Conservation (phyloP, 2,888 invertebrate genomes). For the Aplocera efformata region DNA sequence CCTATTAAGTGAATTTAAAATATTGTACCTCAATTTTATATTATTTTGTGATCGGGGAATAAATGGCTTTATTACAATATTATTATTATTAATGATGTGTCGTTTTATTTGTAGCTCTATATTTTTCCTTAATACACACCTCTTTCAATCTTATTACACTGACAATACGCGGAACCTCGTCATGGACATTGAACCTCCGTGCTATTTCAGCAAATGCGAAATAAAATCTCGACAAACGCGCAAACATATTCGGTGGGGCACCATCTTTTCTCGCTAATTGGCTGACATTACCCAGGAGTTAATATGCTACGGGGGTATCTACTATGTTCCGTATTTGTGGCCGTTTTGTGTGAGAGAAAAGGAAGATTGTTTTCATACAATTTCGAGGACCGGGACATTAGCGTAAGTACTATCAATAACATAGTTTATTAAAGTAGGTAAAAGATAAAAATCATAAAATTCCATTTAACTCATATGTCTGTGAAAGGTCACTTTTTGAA, state of each 20-base stretch:
- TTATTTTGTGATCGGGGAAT: no score
- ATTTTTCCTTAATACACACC: conserved; percentile 27
- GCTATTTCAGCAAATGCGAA: conserved; percentile 51
- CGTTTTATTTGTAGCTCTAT: conserved; percentile 10
- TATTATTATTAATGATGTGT: no score
- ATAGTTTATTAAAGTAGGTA: no score
- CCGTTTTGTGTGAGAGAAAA: conserved; percentile 43
- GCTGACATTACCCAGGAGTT: conserved; percentile 15
- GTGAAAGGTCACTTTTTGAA: no score
- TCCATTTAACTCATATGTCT: no score
- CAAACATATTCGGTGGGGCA: conserved; percentile 38
- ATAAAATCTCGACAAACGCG: conserved; percentile 48
- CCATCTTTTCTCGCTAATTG: conserved; percentile 37
- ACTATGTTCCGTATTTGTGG: conserved; percentile 17
- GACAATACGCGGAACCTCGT: conserved; percentile 66
- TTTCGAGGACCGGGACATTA: conserved; percentile 71
- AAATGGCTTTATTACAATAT: no score
- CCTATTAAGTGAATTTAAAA: no score
- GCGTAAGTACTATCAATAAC: conserved; percentile 62
- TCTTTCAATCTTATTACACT: conserved; percentile 30
- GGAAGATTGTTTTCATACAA: conserved; percentile 80
- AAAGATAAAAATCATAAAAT: no score
- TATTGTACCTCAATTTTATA: no score
- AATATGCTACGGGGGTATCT: no score
- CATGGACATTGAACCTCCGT: conserved; percentile 44